Evolutionary conservation across 2,797 vertebrate species (phyloP).

Genomic region (Picus viridis): DNA sequence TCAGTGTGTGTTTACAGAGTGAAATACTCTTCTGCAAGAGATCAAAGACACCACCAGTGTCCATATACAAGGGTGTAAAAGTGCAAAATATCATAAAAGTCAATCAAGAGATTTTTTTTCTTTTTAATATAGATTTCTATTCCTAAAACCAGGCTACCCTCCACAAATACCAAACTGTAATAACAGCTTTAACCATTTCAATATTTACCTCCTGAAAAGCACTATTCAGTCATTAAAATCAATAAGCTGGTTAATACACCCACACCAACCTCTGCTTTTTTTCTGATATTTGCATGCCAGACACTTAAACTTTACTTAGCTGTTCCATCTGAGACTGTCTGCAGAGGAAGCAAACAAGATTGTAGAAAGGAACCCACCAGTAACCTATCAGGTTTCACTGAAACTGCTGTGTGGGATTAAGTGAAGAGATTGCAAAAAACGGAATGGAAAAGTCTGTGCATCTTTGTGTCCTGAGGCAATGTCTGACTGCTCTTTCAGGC

Average conservation of each 20-base stretch:
- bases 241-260: background rate
- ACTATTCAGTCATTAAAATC: background rate
- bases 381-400: conserved; percentile 37
- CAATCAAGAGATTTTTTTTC: background rate
- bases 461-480: conserved; percentile 60
- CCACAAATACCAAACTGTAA: background rate
- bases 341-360: conserved; percentile 25
- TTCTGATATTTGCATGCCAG: background rate
- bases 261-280: background rate
- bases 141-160: background rate
- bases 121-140: background rate
- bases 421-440: background rate
- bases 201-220: background rate
- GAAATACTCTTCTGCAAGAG: background rate
- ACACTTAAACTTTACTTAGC: conserved; percentile 42
- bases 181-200: background rate
- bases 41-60: background rate
- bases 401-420: conserved; percentile 49
- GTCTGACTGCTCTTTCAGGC: conserved; percentile 52
- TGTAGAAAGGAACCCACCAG: conserved; percentile 26
- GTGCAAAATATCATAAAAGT: background rate
- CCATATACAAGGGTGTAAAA: background rate
- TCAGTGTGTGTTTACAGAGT: background rate
- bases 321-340: conserved; percentile 9
- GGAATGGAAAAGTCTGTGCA: conserved; percentile 46